These are phyloP conservation scores for Neomorphus geoffroyi DNA, from an alignment of 2,797 vertebrate species.

Conservation along the genomic window DNA sequence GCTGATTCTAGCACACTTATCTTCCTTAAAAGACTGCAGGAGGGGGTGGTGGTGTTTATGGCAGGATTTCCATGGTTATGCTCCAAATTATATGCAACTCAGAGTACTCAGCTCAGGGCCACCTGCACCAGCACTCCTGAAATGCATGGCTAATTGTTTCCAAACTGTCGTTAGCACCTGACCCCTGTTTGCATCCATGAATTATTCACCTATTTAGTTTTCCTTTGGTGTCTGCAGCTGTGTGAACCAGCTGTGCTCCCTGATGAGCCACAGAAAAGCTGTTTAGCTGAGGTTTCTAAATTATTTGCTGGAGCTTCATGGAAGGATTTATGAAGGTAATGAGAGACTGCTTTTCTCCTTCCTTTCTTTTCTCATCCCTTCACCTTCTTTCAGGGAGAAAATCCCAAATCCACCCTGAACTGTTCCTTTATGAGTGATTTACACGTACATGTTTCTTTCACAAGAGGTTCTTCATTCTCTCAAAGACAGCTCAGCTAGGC, in stretches of 20 bases:
- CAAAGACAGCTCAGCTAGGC: background rate
- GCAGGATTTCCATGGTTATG: background rate
- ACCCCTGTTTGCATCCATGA: background rate
- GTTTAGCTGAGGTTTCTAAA: background rate
- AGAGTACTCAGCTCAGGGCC: fast-evolving
- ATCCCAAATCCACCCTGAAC: background rate
- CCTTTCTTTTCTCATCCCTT: background rate
- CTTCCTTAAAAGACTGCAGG: background rate
- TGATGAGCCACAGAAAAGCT: background rate
- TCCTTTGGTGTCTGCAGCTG: background rate
- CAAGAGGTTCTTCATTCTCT: background rate
- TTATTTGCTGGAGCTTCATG: background rate
- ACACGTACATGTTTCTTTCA: background rate
- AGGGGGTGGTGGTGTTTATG: background rate
- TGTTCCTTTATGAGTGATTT: background rate
- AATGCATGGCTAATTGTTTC: background rate
- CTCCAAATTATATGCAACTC: background rate
- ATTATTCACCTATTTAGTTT: background rate
- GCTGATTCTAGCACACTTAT: background rate
- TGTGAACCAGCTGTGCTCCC: background rate
- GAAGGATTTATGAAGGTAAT: background rate
- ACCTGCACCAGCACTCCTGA: background rate
- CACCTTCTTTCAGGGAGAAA: background rate
- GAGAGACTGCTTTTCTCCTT: background rate
- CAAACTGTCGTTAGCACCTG: background rate